Base-by-base conservation (phyloP, 1,140 invertebrate genomes). In the Pristionchus pacificus region DNA sequence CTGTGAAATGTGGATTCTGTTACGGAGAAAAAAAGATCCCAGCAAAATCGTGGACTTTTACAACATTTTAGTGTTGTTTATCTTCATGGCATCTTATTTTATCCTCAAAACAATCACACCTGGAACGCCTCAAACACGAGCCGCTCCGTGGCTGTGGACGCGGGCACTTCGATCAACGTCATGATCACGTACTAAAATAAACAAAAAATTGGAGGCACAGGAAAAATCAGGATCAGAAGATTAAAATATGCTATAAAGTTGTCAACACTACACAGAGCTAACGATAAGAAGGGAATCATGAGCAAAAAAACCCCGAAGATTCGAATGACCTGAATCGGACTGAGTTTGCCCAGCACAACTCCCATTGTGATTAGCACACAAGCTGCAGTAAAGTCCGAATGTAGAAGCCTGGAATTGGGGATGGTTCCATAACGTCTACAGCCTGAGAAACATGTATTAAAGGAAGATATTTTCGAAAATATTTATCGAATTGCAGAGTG, bases 291-390 rank as follows among this genome's bases (percentile, higher is more conserved):
- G n/a, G n/a, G 78, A 24, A 55, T 6, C n/a, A 60, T 60, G 60
- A 60, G 28, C 6, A 10, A 49, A 19, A 49, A 49, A 49, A 6
- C 38, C 6, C 19, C 38, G 19, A 10, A n/a, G n/a, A n/a, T n/a
- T n/a, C n/a, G n/a, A n/a, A n/a, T n/a, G 6, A 49, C 38, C 74
- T 76, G 74, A n/a, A 85, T 57, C 0, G 85, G 84, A 64, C 83
- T 85, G 1, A 85, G 79, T 76, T 88, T 88, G 15, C 87, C 87
- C 27, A 87, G 79, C 24, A 88, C 77, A n/a, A 85, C 87, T 24
- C 87, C 87, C 71, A 87, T 87, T 14, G 85, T 85, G 31, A 88
- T 87, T 27, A 88, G 77, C 25, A 88, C 84, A 19, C 86, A 84
- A 0, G 86, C 87, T 1, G 85, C 81, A 1, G 85, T 85, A 70